These are phyloP conservation scores for Caenorhabditis wallacei DNA, from an alignment of 2,888 invertebrate genomes.

Conservation along the genomic window DNA sequence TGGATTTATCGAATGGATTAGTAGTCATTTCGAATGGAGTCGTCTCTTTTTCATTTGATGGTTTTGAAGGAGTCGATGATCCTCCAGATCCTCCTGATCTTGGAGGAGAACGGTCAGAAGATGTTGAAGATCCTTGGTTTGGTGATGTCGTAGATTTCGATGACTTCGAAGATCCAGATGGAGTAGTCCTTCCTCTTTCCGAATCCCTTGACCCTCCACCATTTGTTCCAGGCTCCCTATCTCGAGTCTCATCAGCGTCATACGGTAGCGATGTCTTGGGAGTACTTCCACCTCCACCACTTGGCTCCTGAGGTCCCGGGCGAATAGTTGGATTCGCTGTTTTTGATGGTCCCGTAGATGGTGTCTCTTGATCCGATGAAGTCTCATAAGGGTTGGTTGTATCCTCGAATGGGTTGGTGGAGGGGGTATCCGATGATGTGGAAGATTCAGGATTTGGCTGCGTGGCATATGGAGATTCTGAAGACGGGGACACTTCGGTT, in stretches of 20 bases:
- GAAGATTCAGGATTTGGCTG: not conserved
- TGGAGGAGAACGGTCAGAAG: not conserved
- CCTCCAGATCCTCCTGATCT: too few relatives aligned
- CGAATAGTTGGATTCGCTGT: constrained; percentile 60
- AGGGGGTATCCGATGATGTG: not conserved
- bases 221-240: constrained; percentile 15
- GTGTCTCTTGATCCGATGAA: not conserved
- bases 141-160: not conserved
- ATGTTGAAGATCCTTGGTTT: not conserved
- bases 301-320: constrained; percentile 64
- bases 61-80: too few relatives aligned
- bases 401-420: constrained; percentile 1
- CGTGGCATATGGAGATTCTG: not conserved
- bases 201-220: not conserved
- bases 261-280: constrained; percentile 30
- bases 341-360: not conserved
- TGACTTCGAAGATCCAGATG: not conserved
- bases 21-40: constrained; percentile 50
- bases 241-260: constrained; percentile 55
- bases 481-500: too few relatives aligned
- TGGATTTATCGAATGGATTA: constrained; percentile 48
- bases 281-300: constrained; percentile 35
- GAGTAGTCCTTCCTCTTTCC: too few relatives aligned
- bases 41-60: not conserved
- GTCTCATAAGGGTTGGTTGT: constrained; percentile 37